A percentile compares a stretch with the other conserved stretches of the same genome.
Conservation (phyloP, 2,113 vertebrate genomes). For the Siniperca chuatsi region DNA sequence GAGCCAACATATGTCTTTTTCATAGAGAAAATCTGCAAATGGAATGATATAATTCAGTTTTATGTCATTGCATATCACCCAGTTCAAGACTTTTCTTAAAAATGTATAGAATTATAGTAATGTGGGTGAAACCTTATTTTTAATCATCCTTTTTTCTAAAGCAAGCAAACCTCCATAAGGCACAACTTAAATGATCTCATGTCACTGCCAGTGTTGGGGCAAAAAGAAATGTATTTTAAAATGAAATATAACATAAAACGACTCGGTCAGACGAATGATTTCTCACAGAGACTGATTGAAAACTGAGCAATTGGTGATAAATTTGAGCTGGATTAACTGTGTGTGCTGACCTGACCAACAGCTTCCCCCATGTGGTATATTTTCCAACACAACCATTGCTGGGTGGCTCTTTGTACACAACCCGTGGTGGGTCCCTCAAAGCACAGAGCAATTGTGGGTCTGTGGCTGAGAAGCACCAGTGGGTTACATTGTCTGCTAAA, state of each 20-base stretch:
- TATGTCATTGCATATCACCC: neutral
- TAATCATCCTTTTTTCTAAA: neutral
- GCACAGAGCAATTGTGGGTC: constrained; percentile 44
- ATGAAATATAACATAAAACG: neutral
- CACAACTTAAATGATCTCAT: neutral
- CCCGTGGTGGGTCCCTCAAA: constrained; percentile 60
- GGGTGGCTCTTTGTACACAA: constrained; percentile 62
- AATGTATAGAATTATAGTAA: neutral
- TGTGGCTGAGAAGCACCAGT: constrained; percentile 41
- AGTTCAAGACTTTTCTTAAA: neutral
- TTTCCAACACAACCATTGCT: constrained; percentile 46
- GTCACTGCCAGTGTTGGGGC: neutral
- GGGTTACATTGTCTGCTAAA: constrained; percentile 45
- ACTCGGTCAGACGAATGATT: neutral
- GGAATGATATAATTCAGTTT: neutral
- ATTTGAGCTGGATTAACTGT: constrained; percentile 16
- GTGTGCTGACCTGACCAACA: neutral
- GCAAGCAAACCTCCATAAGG: neutral
- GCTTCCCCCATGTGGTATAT: constrained; percentile 29
- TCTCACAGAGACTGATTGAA: neutral
- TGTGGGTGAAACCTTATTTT: neutral
- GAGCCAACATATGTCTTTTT: neutral
- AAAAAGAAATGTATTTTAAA: no score
- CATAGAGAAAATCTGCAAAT: neutral
- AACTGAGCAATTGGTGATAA: constrained; percentile 4